phyloP scores from a whole-genome alignment of 35 echinoderm and acorn worm genomes.

The Lytechinus pictus region DNA sequence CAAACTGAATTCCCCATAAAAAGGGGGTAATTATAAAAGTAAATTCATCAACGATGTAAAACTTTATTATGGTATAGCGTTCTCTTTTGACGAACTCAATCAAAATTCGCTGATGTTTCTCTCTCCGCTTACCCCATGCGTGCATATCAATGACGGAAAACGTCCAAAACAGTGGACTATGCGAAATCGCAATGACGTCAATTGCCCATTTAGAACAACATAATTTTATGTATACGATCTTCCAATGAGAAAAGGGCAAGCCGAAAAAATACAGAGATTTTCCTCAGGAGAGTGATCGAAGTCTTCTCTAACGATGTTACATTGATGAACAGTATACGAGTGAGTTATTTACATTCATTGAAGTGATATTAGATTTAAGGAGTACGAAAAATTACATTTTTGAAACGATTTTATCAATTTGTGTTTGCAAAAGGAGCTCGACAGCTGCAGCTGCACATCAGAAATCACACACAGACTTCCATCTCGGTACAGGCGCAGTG shows the following conservation, averaged over 20 bases:
- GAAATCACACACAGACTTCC: conserved; percentile 3
- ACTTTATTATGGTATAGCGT: conserved; percentile 13
- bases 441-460: not conserved
- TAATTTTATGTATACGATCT: conserved; percentile 36
- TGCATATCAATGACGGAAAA: not conserved
- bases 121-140: not conserved
- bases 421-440: not conserved
- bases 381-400: not conserved
- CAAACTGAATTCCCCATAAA: too few relatives aligned
- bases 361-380: not conserved
- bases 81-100: conserved; percentile 21
- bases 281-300: not conserved
- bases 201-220: conserved; percentile 51
- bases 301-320: not conserved
- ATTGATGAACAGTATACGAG: not conserved
- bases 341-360: not conserved
- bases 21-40: too few relatives aligned
- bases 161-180: conserved; percentile 9
- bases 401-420: not conserved
- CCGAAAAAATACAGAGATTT: not conserved
- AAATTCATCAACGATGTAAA: not conserved
- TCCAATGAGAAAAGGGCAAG: not conserved
- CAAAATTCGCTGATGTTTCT: conserved; percentile 35
- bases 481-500: too few relatives aligned
- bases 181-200: conserved; percentile 54